Conservation (phyloP, 2,797 vertebrate genomes). For the Erpetoichthys calabaricus region DNA sequence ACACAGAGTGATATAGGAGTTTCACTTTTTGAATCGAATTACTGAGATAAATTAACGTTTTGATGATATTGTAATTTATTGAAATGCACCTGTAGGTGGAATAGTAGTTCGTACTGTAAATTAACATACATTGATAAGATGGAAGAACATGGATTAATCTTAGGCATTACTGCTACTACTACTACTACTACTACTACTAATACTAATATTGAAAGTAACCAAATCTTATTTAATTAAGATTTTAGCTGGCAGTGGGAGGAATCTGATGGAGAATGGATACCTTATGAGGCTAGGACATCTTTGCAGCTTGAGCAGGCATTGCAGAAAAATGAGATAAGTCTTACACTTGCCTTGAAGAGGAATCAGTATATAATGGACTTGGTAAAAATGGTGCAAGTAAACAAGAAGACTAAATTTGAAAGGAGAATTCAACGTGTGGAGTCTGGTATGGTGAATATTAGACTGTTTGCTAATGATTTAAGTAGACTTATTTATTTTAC, state of each 20-base stretch:
- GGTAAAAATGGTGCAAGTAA: slow-evolving; percentile 58
- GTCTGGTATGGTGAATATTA: slow-evolving; percentile 27
- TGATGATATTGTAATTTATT: too few relatives aligned
- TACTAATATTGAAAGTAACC: neutral
- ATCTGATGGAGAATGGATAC: slow-evolving; percentile 48
- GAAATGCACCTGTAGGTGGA: neutral
- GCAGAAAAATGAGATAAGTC: slow-evolving; percentile 20
- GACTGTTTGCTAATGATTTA: neutral
- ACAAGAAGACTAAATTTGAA: slow-evolving; percentile 45
- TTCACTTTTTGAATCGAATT: too few relatives aligned
- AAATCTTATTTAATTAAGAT: slow-evolving; percentile 9
- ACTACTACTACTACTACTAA: too few relatives aligned
- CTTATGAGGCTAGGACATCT: slow-evolving; percentile 34
- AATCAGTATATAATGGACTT: slow-evolving; percentile 44
- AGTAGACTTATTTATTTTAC: too few relatives aligned
- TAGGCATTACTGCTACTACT: too few relatives aligned
- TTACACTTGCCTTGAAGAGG: slow-evolving; percentile 32
- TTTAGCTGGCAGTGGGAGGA: slow-evolving; percentile 56
- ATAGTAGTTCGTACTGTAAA: neutral
- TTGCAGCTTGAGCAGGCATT: slow-evolving; percentile 36
- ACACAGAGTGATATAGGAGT: too few relatives aligned
- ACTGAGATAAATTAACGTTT: too few relatives aligned
- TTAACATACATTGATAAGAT: too few relatives aligned
- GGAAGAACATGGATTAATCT: too few relatives aligned
- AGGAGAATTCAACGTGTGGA: slow-evolving; percentile 46